phyloP scores from a whole-genome alignment of 1,140 invertebrate species.

The Holcopasites calliopsidis region DNA sequence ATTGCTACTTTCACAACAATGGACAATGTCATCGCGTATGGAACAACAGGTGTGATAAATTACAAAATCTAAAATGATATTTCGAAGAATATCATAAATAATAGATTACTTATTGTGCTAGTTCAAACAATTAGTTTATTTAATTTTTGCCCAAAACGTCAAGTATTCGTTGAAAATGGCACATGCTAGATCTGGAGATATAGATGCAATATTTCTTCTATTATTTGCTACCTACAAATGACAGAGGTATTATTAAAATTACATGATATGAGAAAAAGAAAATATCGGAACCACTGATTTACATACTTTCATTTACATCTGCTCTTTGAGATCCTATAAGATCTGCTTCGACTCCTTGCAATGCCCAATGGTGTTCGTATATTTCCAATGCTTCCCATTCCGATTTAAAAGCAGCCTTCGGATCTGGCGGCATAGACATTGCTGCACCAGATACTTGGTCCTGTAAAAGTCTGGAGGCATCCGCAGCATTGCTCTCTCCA shows the following conservation, averaged over 20 bases:
- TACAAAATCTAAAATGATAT: no score
- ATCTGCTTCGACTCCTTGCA: slow-evolving; percentile 88
- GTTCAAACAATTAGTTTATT: slow-evolving; percentile 12
- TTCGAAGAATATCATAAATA: no score
- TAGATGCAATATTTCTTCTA: slow-evolving; percentile 13
- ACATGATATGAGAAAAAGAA: not conserved
- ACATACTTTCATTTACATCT: slow-evolving; percentile 70
- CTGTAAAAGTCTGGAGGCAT: slow-evolving; percentile 97
- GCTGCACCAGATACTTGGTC: slow-evolving; percentile 99
- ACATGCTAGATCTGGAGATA: slow-evolving; percentile 31
- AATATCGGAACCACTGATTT: slow-evolving; percentile 45
- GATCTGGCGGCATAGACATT: slow-evolving; percentile 98
- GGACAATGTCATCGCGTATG: slow-evolving; percentile 2
- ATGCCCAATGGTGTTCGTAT: slow-evolving; percentile 93
- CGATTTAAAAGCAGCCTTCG: slow-evolving; percentile 98
- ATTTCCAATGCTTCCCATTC: slow-evolving; percentile 99
- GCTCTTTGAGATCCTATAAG: slow-evolving; percentile 74
- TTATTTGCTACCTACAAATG: slow-evolving; percentile 32
- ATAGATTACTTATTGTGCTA: slow-evolving; percentile 4
- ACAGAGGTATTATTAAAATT: not conserved
- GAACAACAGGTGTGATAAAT: not conserved
- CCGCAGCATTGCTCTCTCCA: slow-evolving; percentile 99
- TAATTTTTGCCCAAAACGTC: slow-evolving; percentile 10
- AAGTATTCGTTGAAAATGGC: slow-evolving; percentile 20
- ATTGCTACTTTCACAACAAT: slow-evolving; percentile 1